Conservation (phyloP, 2,888 invertebrate species). For the Sycophila texana region DNA sequence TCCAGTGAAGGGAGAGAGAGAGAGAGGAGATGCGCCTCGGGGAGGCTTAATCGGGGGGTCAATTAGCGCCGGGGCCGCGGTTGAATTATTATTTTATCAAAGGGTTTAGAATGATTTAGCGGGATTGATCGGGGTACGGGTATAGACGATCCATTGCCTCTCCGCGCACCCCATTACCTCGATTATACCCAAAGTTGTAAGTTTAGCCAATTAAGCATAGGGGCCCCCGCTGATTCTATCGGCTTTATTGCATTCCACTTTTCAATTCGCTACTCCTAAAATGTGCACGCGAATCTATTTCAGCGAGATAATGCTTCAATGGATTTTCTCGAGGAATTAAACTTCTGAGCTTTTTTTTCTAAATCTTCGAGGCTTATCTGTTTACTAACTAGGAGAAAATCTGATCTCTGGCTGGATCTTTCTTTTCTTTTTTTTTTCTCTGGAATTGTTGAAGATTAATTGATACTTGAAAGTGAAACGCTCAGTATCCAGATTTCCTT, state of each 20-base stretch:
- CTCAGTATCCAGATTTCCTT: no score
- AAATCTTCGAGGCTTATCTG: background rate
- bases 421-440: no score
- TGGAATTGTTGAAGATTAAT: no score
- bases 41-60: background rate
- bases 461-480: no score
- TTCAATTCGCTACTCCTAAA: background rate
- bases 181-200: conserved; percentile 18
- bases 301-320: background rate
- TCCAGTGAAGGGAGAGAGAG: background rate
- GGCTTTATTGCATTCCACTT: conserved; percentile 2
- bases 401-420: no score
- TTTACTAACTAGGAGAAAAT: no score
- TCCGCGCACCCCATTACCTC: background rate
- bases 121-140: background rate
- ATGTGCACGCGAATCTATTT: background rate
- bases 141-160: background rate
- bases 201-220: conserved; percentile 42
- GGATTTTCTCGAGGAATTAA: background rate
- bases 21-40: background rate
- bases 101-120: conserved; percentile 24
- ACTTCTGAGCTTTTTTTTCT: background rate
- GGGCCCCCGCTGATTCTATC: background rate
- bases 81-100: conserved; percentile 30
- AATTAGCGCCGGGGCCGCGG: background rate